A percentile compares a stretch with the other conserved stretches of the same genome.
Conservation (phyloP, 2,113 vertebrate species). For the Myodes glareolus region DNA sequence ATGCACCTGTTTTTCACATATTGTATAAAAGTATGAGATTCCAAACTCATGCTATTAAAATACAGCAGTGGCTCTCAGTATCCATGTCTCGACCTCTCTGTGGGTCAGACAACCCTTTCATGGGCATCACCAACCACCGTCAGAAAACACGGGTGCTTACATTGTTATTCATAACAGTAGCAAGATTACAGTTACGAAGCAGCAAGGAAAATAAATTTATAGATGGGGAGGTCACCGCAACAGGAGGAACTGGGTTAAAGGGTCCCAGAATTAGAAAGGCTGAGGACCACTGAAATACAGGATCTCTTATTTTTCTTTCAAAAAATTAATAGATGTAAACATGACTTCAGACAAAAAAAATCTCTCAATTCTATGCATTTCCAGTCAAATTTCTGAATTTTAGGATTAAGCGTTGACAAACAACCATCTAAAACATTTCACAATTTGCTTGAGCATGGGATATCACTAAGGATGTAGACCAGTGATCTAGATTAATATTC, state of each 20-base stretch:
- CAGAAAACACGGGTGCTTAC: not conserved
- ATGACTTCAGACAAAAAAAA: slow-evolving; percentile 39
- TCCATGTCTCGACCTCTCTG: too few relatives aligned
- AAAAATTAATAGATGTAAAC: slow-evolving; percentile 65
- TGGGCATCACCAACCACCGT: not conserved
- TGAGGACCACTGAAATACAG: not conserved
- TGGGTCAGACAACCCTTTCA: not conserved
- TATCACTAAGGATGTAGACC: slow-evolving; percentile 58
- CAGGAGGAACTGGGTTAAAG: not conserved
- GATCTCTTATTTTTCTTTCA: slow-evolving; percentile 58
- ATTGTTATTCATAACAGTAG: not conserved
- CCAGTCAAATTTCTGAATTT: slow-evolving; percentile 65
- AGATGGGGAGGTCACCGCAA: not conserved
- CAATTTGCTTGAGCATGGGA: slow-evolving; percentile 65
- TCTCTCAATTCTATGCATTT: slow-evolving; percentile 59
- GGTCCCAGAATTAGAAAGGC: not conserved
- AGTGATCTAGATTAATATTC: slow-evolving; percentile 50
- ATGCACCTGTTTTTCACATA: slow-evolving; percentile 14
- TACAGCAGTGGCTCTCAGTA: not conserved
- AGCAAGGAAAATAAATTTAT: not conserved
- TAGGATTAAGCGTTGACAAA: slow-evolving; percentile 43
- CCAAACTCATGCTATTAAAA: slow-evolving; percentile 48
- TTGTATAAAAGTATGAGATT: slow-evolving; percentile 39
- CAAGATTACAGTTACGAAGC: not conserved
- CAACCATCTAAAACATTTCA: slow-evolving; percentile 69